These are phyloP conservation scores for Dermochelys coriacea DNA, from an alignment of 2,797 vertebrate species.

Conservation along the genomic window DNA sequence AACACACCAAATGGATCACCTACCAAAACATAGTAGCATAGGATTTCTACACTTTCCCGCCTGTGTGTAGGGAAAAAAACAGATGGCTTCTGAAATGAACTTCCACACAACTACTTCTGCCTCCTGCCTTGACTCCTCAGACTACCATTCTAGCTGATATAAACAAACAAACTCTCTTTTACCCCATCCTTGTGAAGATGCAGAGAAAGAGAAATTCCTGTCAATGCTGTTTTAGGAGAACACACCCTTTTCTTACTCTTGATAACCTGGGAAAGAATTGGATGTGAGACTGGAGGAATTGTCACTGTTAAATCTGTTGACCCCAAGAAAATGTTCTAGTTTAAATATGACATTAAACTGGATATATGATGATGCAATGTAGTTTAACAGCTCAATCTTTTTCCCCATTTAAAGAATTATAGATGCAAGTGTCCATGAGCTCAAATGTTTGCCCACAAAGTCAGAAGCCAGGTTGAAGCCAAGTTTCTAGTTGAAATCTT, in stretches of 20 bases:
- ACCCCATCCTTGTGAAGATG: neutral
- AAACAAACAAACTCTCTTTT: neutral
- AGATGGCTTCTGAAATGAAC: neutral
- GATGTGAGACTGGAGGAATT: neutral
- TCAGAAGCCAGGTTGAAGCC: neutral
- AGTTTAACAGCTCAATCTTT: neutral
- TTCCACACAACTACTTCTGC: neutral
- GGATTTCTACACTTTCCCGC: neutral
- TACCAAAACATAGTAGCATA: neutral
- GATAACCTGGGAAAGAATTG: neutral
- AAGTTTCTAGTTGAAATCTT: neutral
- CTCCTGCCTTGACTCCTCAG: neutral
- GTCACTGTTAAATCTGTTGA: neutral
- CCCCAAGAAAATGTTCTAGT: neutral
- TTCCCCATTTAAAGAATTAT: neutral
- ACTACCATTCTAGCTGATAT: neutral
- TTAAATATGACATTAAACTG: neutral
- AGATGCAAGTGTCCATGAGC: neutral
- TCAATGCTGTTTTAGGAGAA: neutral
- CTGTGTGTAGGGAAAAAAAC: neutral
- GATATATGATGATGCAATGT: neutral
- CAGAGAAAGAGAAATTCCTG: neutral
- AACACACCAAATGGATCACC: neutral
- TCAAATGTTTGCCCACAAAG: neutral
- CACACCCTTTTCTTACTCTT: neutral